These are phyloP conservation scores for Zophobas morio DNA, from an alignment of 1,140 invertebrate genomes.

Conservation along the genomic window DNA sequence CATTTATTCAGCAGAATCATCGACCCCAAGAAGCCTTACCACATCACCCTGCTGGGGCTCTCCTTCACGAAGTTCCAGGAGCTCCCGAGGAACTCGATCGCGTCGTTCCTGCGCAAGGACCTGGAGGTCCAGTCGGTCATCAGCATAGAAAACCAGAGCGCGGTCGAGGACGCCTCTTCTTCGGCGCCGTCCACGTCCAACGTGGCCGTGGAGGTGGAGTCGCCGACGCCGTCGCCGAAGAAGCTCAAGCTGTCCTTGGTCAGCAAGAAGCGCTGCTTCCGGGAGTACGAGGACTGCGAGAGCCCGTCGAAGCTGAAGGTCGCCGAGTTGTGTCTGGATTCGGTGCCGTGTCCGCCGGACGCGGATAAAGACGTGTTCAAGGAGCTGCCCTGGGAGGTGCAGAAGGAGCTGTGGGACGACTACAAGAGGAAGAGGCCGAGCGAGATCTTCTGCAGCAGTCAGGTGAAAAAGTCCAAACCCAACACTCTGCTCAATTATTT, in stretches of 20 bases:
- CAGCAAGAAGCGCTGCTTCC: slow-evolving; percentile 69
- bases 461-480: slow-evolving; percentile 70
- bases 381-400: slow-evolving; percentile 74
- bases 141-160: slow-evolving; percentile 71
- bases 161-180: slow-evolving; percentile 45
- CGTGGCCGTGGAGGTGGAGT: slow-evolving; percentile 72
- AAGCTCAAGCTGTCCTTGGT: slow-evolving; percentile 72
- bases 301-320: slow-evolving; percentile 75
- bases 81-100: slow-evolving; percentile 76
- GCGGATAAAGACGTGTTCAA: slow-evolving; percentile 75
- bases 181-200: slow-evolving; percentile 68
- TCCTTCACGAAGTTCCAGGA: slow-evolving; percentile 86
- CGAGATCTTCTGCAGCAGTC: slow-evolving; percentile 12
- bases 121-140: slow-evolving; percentile 81
- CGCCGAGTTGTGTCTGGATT: slow-evolving; percentile 72
- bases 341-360: slow-evolving; percentile 70
- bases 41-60: slow-evolving; percentile 82
- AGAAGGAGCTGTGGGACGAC: slow-evolving; percentile 74
- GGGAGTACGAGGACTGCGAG: slow-evolving; percentile 69
- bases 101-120: slow-evolving; percentile 80
- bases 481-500: slow-evolving; percentile 76
- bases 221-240: slow-evolving; percentile 79
- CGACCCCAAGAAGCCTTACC: slow-evolving; percentile 80
- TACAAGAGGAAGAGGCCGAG: slow-evolving; percentile 67
- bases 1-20: slow-evolving; percentile 82